phyloP scores from a whole-genome alignment of 2,888 invertebrate genomes.

The Sinodicranocentrus sp. region DNA sequence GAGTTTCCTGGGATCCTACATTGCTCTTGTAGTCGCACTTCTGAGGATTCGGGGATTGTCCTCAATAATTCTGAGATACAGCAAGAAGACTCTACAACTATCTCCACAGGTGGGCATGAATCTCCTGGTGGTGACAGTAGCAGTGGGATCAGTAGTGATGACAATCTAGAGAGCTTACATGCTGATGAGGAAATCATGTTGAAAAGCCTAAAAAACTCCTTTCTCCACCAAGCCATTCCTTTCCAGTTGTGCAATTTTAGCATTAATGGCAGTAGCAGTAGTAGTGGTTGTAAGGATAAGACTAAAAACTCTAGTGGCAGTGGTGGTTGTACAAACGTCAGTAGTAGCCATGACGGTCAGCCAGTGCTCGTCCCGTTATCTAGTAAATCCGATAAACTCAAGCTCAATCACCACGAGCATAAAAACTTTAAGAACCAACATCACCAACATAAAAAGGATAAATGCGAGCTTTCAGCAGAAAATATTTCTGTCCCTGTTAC shows the following conservation, averaged over 20 bases:
- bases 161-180: conserved; percentile 64
- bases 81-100: conserved; percentile 39
- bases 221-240: conserved; percentile 64
- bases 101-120: conserved; percentile 44
- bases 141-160: conserved; percentile 66
- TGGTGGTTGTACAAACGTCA: conserved; percentile 12
- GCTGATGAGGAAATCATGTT: conserved; percentile 66
- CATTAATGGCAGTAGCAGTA: conserved; percentile 24
- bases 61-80: conserved; percentile 21
- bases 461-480: conserved; percentile 36
- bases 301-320: not conserved
- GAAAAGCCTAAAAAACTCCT: conserved; percentile 65
- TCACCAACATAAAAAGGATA: conserved; percentile 27
- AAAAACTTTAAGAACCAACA: conserved; percentile 42
- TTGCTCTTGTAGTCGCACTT: conserved; percentile 44
- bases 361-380: not conserved
- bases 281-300: conserved; percentile 16
- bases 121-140: conserved; percentile 63
- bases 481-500: conserved; percentile 48
- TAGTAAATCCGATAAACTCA: conserved; percentile 11
- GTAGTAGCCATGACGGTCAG: not conserved
- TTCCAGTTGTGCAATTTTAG: conserved; percentile 64
- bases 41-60: conserved; percentile 55
- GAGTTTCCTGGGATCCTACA: conserved; percentile 59
- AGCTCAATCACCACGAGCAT: conserved; percentile 33